Base-by-base conservation (phyloP, 2,797 vertebrate species). In the Chromobotia macracanthus region DNA sequence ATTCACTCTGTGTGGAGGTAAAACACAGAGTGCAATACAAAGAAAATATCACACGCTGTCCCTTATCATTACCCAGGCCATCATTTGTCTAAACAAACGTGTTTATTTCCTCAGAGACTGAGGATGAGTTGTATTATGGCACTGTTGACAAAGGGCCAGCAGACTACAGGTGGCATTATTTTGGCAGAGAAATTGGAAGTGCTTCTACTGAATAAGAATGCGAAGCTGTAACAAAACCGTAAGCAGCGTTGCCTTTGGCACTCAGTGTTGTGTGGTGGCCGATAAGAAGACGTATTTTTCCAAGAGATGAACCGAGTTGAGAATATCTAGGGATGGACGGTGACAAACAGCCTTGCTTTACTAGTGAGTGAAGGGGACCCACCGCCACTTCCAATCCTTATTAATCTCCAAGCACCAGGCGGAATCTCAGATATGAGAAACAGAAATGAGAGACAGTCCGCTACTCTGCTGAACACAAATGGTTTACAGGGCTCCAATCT, bases 371-470 rank as follows among this genome's bases (percentile, higher is more conserved):
- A 81, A 70, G 60, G 38, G 46, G 65, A 28, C 44, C 69, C 71
- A 35, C 64, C 75, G 35, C 81, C 79, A 81, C 56, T 72, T 72
- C 68, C 51, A 66, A 61, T 73, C 56, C 69, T 16, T 73, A 83
- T 81, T 81, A 81, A 81, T 85, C 81, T 81, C 68, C 68, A 64
- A 73, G 76, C 23, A 77, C 31, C 64, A 67, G 72, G 64, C 48
- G 23, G 66, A 76, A 80, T 44, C 56, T 75, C 35, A 44, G 38
- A 48, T 15, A 66, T 61, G 53, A 80, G 67, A 82, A 25, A 51
- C 44, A 41, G 9, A 10, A 41, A 10, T 8, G 38, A 41, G 38
- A 41, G 38, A 9, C 35, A 66, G 15, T 50, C 63, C 41, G 63
- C 61, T 65, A 65, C 69, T 44, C 75, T 25, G 48, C 56, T 58